Conservation (phyloP, 2,797 vertebrate species). For the Sebastiscus tertius region DNA sequence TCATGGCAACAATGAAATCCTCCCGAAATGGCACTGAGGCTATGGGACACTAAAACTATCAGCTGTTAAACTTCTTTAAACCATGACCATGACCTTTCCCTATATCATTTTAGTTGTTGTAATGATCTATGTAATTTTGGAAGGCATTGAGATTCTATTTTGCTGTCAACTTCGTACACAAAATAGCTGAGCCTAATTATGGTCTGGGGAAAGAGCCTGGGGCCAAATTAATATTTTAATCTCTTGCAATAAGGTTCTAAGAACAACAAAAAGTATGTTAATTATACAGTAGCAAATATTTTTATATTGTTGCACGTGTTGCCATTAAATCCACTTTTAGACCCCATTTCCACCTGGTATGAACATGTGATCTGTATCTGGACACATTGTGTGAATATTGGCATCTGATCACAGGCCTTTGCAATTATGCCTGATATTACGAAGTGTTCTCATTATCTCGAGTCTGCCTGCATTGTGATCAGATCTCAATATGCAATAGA, state of each 20-base stretch:
- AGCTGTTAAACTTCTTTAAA: not conserved
- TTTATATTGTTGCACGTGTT: not conserved
- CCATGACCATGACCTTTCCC: not conserved
- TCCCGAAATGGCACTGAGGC: not conserved
- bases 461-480: not conserved
- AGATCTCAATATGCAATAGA: not conserved
- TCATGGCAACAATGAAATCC: not conserved
- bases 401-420: no score
- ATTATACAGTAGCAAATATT: not conserved
- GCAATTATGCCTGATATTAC: no score
- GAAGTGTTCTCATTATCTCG: not conserved
- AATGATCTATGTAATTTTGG: not conserved
- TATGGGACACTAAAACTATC: not conserved
- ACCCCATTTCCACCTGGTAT: not conserved
- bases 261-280: not conserved
- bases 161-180: not conserved
- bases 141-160: not conserved
- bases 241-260: not conserved
- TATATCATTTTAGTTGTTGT: not conserved
- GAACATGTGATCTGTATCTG: not conserved
- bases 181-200: not conserved
- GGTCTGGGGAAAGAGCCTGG: not conserved
- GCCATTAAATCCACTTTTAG: not conserved
- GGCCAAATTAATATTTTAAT: not conserved
- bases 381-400: not conserved